These are phyloP conservation scores for Meloidogyne hapla DNA, from an alignment of 1,140 invertebrate species.

Conservation along the genomic window DNA sequence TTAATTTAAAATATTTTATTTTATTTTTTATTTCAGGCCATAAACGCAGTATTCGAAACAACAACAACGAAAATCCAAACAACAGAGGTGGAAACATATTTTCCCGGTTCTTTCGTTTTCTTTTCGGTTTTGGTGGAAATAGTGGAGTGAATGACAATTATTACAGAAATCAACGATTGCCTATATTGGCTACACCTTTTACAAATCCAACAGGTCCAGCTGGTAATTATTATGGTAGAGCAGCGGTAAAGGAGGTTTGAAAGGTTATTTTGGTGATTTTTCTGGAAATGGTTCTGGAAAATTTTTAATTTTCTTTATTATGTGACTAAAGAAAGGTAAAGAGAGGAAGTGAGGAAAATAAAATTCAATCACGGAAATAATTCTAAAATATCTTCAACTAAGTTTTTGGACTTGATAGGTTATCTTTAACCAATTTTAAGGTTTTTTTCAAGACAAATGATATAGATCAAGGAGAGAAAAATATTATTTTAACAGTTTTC, in stretches of 20 bases:
- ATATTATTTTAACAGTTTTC: too few species aligned
- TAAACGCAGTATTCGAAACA: not conserved
- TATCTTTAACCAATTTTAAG: too few species aligned
- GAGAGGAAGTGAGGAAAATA: too few species aligned
- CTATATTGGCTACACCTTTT: not conserved
- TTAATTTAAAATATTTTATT: too few species aligned
- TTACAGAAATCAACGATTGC: not conserved
- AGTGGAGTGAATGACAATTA: not conserved
- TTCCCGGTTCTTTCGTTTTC: not conserved
- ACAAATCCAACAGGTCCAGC: not conserved
- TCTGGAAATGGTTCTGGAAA: not conserved
- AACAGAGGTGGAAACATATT: not conserved
- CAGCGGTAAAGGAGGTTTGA: not conserved
- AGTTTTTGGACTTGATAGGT: too few species aligned
- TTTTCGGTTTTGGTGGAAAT: not conserved
- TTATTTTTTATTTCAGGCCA: not conserved
- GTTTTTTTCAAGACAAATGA: too few species aligned
- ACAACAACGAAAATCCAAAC: not conserved
- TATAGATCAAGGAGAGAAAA: too few species aligned
- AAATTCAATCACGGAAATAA: too few species aligned
- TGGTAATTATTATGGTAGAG: not conserved
- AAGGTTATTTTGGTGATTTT: not conserved
- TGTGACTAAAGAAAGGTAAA: too few species aligned
- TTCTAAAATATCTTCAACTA: too few species aligned
- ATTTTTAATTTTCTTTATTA: not conserved